Evolutionary conservation across 2,797 vertebrate genomes (phyloP), one percentile per base, ranked within the genome.

Genomic region (Darevskia nairensis): DNA sequence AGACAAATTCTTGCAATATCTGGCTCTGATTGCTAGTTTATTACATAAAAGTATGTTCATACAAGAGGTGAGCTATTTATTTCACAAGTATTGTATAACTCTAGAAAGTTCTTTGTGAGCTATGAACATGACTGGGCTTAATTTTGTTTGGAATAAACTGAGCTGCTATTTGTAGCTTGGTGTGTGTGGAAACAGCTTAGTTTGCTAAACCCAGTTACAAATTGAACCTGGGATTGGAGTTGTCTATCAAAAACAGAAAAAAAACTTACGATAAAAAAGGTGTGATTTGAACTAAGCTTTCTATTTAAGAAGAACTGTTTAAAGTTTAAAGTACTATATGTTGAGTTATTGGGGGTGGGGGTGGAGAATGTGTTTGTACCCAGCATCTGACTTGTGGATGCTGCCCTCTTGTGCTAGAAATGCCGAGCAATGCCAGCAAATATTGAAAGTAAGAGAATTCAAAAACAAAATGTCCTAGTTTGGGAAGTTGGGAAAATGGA

Each of bases 401-500:
- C 74, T 86, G 84, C 84, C 75, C 84, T 78, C 84, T 86, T 69
- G 84, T 86, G 84, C 32, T 86, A 25, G 61, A 50, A 46, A 86
- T n/a, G 4, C 46, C 41, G 1, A 44, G 21, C 39, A 39, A 9
- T 3, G 21, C 21, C 8, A 76, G 13, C 41, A 78, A 29, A 27
- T 29, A 46, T 77, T 78, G 13, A 25, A 29, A 78, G 11, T 78
- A 25, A 44, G 10, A 25, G 27, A 29, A 44, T 27, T 78, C 64
- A 27, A 69, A n/a, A 27, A 8, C 21, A 69, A 69, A 69, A 10
- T 69, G 8, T 10, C 9, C 66, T 55, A 15, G 50, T 55, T 55
- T 15, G 50, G 13, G 50, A 55, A 55, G 13, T 55, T 55, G 50
- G 50, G 50, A 55, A 55, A 55, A 55, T 72, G 69, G 69, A 32